Conservation (phyloP, 1,140 invertebrate genomes). For the Papilio dardanus region DNA sequence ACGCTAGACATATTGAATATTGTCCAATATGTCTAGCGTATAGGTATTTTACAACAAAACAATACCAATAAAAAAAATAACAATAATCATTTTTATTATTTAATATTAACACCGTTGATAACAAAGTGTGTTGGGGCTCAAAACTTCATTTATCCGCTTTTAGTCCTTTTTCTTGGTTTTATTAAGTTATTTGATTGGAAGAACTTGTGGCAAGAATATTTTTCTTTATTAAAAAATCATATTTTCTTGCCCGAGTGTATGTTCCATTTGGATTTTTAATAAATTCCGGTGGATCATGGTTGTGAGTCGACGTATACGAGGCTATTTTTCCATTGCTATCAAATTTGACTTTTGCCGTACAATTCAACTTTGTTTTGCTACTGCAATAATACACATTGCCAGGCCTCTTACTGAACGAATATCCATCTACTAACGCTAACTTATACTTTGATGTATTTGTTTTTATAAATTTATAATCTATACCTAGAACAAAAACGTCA, state of each 20-base stretch:
- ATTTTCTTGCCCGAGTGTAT: neutral
- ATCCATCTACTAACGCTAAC: neutral
- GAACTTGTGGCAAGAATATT: too few relatives aligned
- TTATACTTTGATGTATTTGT: neutral
- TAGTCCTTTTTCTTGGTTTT: too few relatives aligned
- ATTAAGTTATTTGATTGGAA: too few relatives aligned
- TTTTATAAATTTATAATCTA: neutral
- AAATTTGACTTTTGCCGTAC: slow-evolving; percentile 25
- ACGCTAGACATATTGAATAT: neutral
- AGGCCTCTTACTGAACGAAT: neutral
- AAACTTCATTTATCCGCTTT: too few relatives aligned
- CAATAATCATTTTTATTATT: too few relatives aligned
- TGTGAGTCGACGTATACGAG: neutral
- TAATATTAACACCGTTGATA: too few relatives aligned
- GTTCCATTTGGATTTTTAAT: slow-evolving; percentile 11
- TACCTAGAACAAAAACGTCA: neutral
- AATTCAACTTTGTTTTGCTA: neutral
- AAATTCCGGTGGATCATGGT: slow-evolving; percentile 23
- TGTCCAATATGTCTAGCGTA: too few relatives aligned
- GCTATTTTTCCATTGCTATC: neutral
- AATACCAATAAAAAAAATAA: neutral
- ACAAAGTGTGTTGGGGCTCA: too few relatives aligned
- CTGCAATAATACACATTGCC: neutral
- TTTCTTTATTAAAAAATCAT: neutral
- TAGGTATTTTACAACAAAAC: too few relatives aligned